A percentile compares a stretch with the other conserved stretches of the same genome.
phyloP scores from a whole-genome alignment of 1,140 invertebrate genomes.

The Drosophila repletoides region DNA sequence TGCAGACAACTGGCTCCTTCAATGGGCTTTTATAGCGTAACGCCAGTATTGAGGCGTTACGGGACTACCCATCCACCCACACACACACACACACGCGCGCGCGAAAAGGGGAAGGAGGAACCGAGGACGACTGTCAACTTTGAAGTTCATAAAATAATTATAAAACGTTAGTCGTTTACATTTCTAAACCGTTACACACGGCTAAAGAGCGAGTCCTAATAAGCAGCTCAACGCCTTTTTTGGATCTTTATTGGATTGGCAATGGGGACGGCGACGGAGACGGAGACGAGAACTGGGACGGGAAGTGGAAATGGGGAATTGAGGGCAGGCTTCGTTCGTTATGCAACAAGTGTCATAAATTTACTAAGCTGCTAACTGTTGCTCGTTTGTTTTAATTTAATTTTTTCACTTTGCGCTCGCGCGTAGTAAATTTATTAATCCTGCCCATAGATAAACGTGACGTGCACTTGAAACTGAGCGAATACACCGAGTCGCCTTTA shows the following conservation, averaged over 20 bases:
- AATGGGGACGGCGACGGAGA: neutral
- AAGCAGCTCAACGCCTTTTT: constrained; percentile 46
- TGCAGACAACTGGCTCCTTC: constrained; percentile 22
- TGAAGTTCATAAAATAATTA: constrained; percentile 82
- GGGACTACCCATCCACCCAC: neutral
- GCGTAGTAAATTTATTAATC: constrained; percentile 67
- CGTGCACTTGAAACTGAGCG: constrained; percentile 59
- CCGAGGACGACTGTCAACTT: constrained; percentile 48
- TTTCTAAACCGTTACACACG: constrained; percentile 80
- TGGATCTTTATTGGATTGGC: neutral
- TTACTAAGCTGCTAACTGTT: constrained; percentile 48
- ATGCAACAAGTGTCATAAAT: constrained; percentile 80
- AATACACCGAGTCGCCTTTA: constrained; percentile 28
- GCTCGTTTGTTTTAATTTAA: constrained; percentile 44
- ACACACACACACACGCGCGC: too few species aligned
- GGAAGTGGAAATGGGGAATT: too few species aligned
- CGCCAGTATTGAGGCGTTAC: neutral
- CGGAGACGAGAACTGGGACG: too few species aligned
- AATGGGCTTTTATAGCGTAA: constrained; percentile 58
- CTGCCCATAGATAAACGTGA: constrained; percentile 75
- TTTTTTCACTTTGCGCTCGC: constrained; percentile 4
- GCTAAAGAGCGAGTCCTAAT: constrained; percentile 74
- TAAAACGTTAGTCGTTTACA: constrained; percentile 79
- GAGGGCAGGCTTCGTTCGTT: neutral
- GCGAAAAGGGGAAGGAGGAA: too few species aligned